Evolutionary conservation across 2,888 invertebrate genomes (phyloP).

Genomic region (Enchytraeus crypticus): DNA sequence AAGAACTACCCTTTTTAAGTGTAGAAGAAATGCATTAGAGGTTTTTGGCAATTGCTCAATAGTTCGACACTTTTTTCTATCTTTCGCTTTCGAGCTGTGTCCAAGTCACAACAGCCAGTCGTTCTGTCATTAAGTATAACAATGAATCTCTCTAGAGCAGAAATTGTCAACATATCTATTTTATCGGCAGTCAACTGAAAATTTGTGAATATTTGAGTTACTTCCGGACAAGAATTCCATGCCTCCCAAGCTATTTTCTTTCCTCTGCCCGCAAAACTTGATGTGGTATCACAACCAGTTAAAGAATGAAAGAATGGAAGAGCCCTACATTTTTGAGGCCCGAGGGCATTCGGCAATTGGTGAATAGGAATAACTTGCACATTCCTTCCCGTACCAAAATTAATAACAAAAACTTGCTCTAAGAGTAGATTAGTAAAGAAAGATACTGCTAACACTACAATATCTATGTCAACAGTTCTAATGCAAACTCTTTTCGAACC

Average conservation of each 20-base stretch:
- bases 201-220: constrained; percentile 1
- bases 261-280: constrained; percentile 6
- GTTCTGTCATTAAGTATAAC: neutral
- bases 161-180: neutral
- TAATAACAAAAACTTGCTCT: neutral
- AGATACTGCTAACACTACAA: constrained; percentile 2
- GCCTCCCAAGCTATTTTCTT: constrained; percentile 14
- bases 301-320: constrained; percentile 6
- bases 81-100: neutral
- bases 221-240: constrained; percentile 8
- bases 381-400: neutral
- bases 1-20: neutral
- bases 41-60: neutral
- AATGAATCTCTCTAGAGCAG: neutral
- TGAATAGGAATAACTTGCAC: neutral
- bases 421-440: neutral
- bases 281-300: constrained; percentile 12
- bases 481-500: neutral
- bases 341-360: neutral
- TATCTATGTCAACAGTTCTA: constrained; percentile 3
- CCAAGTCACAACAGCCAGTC: neutral
- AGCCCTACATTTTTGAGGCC: neutral
- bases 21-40: neutral
- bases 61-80: neutral
- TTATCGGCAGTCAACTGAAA: neutral